phyloP scores from a whole-genome alignment of 2,113 vertebrate species.

The Okapia johnstoni region DNA sequence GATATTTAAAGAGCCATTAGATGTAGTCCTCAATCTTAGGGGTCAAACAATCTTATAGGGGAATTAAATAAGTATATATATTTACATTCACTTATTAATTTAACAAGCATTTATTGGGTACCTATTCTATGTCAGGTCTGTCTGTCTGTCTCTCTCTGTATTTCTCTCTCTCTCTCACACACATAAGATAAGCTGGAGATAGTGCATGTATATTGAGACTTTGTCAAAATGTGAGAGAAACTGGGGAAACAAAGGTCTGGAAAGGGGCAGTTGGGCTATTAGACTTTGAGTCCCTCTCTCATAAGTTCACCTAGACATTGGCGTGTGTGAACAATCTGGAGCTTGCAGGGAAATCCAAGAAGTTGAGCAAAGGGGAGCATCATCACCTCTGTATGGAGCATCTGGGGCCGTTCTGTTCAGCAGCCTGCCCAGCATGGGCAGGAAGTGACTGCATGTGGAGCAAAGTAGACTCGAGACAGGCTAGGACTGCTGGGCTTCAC shows the following conservation, averaged over 20 bases:
- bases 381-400: background rate
- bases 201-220: background rate
- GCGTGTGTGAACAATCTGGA: background rate
- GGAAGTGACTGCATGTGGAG: background rate
- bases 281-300: background rate
- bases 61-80: background rate
- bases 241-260: background rate
- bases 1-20: background rate
- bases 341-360: background rate
- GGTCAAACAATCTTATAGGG: background rate
- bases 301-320: background rate
- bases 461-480: background rate
- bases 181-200: background rate
- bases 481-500: background rate
- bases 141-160: background rate
- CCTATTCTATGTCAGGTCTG: background rate
- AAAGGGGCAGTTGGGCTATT: background rate
- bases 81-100: background rate
- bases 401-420: background rate
- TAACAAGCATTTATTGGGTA: background rate
- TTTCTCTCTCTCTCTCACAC: background rate
- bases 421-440: background rate
- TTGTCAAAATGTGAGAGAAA: background rate
- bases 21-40: background rate
- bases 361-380: background rate